Conservation (phyloP, 2,797 vertebrate genomes). For the Antrozous pallidus region DNA sequence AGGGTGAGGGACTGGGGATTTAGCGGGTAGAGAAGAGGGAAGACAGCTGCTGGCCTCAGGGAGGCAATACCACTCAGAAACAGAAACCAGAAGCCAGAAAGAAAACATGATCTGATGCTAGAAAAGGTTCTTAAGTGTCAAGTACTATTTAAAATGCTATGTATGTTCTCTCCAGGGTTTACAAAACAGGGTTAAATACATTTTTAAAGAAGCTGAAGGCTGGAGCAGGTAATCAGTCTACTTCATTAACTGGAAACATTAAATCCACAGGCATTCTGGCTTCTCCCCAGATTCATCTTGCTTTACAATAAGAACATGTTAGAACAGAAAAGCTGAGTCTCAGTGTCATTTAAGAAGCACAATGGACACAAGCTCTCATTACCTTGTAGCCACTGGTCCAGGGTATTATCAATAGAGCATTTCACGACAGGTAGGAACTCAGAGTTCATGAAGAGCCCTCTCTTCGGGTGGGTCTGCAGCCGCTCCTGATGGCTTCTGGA, state of each 20-base stretch:
- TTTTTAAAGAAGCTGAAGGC: neutral
- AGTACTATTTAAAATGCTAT: neutral
- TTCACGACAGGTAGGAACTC: constrained; percentile 97
- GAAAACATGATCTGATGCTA: neutral
- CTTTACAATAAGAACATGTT: neutral
- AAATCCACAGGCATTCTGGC: neutral
- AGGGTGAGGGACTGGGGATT: neutral
- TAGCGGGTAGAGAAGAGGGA: neutral
- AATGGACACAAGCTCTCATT: neutral
- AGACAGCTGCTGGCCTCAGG: neutral
- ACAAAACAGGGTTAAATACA: neutral
- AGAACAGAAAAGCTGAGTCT: neutral
- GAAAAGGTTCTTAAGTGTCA: neutral
- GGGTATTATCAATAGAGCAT: constrained; percentile 89
- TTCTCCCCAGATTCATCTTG: neutral
- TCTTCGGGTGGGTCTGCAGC: constrained; percentile 77
- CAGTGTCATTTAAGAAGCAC: neutral
- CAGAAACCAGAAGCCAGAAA: neutral
- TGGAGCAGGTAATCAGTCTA: neutral
- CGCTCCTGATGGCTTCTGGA: constrained; percentile 88
- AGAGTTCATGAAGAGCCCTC: constrained; percentile 91
- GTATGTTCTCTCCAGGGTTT: neutral
- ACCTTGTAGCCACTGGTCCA: constrained; percentile 95
- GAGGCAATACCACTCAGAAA: neutral
- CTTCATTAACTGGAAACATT: neutral